Percentiles rank a stretch among this genome's conserved stretches.
These are phyloP conservation scores for Colossoma macropomum DNA, from an alignment of 2,113 vertebrate genomes.

Conservation along the genomic window DNA sequence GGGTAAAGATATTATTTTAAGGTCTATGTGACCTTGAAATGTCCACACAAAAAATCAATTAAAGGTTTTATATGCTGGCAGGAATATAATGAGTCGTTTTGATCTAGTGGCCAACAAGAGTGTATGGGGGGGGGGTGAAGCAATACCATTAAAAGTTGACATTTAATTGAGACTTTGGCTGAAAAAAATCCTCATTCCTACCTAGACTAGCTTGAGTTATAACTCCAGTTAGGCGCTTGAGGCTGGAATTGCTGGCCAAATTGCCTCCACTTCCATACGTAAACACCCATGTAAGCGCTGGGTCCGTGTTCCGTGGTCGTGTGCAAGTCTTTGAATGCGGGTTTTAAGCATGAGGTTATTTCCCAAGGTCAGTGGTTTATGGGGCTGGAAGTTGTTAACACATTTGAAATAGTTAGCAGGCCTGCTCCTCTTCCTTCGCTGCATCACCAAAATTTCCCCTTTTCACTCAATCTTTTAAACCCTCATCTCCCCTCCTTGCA, in stretches of 20 bases:
- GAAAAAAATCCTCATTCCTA: neutral
- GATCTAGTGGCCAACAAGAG: too few species aligned
- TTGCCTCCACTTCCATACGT: slow-evolving; percentile 44
- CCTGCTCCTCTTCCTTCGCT: slow-evolving; percentile 20
- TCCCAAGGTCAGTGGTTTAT: slow-evolving; percentile 50
- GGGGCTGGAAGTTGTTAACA: slow-evolving; percentile 57
- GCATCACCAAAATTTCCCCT: neutral
- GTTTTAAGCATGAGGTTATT: slow-evolving; percentile 49
- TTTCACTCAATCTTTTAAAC: neutral
- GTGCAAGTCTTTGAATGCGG: slow-evolving; percentile 46
- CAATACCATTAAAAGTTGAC: neutral
- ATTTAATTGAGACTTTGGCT: neutral
- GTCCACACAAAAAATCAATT: too few species aligned
- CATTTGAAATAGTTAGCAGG: slow-evolving; percentile 57
- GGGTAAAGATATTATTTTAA: too few species aligned
- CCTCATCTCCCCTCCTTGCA: neutral
- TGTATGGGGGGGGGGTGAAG: too few species aligned
- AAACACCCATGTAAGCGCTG: slow-evolving; percentile 32
- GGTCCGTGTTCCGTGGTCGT: slow-evolving; percentile 15
- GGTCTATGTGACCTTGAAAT: too few species aligned
- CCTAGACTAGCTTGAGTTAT: slow-evolving; percentile 11
- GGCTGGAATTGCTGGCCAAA: slow-evolving; percentile 10
- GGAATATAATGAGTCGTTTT: too few species aligned
- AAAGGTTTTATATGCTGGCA: too few species aligned
- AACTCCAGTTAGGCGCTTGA: slow-evolving; percentile 35